Evolutionary conservation across 2,113 vertebrate species (phyloP).

Genomic region (Caretta caretta): DNA sequence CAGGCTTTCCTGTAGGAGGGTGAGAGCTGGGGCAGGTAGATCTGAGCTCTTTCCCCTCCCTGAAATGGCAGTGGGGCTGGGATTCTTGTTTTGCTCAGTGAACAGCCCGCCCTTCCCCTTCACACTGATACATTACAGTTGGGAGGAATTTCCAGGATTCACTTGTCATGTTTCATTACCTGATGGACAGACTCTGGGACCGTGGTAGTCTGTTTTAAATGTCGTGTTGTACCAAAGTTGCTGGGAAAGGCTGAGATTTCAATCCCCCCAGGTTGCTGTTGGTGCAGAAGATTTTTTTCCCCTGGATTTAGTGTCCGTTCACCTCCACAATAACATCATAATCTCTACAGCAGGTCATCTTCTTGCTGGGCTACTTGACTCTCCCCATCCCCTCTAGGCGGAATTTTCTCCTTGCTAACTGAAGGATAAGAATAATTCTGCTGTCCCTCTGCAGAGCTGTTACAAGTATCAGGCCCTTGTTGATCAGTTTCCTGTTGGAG

Average conservation of each 20-base stretch:
- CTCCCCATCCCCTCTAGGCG: too few relatives aligned
- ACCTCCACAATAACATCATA: neutral
- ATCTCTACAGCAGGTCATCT: neutral
- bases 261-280: rapidly evolving
- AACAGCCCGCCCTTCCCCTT: neutral
- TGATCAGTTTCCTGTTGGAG: neutral
- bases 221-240: neutral
- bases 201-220: constrained; percentile 25
- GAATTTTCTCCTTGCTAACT: neutral
- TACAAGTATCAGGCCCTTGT: neutral
- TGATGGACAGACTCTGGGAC: neutral
- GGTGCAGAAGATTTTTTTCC: neutral
- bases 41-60: neutral
- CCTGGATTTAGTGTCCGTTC: neutral
- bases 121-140: rapidly evolving
- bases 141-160: neutral
- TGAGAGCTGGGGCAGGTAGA: neutral
- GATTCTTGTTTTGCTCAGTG: neutral
- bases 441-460: neutral
- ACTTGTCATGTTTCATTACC: constrained; percentile 59
- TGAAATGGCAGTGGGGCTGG: neutral
- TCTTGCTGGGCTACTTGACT: neutral
- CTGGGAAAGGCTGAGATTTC: neutral
- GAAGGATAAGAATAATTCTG: neutral
- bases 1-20: neutral